Base-by-base conservation (phyloP, 2,113 vertebrate species). In the Hiodon tergisus region DNA sequence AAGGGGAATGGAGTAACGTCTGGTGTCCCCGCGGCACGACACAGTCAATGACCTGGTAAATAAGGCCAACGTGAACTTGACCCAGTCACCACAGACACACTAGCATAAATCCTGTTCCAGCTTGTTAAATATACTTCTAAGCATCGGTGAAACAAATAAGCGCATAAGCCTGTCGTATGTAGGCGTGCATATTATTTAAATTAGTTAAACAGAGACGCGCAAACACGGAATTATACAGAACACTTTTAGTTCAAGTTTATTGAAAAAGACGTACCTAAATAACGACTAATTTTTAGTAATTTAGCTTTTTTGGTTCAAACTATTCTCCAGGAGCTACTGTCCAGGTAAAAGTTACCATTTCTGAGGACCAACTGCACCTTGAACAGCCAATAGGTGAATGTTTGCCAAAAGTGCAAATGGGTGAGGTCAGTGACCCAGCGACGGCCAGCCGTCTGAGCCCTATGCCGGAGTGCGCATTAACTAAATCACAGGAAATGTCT, bases 401-500 rank as follows among this genome's bases (percentile, higher is more conserved):
- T 76, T 4, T 77, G 71, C 79, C 80, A 78, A 80, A 80, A 69
- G 67, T 73, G 78, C 84, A 75, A 48, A 78, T 78, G 79, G 81
- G 76, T 63, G 51, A 72, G 80, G 81, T 79, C 80, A 82, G 76
- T 88, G 88, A 89, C 83, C 87, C 86, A 84, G 87, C 79, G 86
- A 85, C 50, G 46, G 55, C 65, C 59, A 73, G 57, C 54, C 73
- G 65, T 72, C 70, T 68, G 67, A 11, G 58, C 73, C 58, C 58
- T 47, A 6, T 47, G 76, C 82, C 75, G 80, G 74, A 77, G 78
- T 75, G 67, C 81, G 76, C 71, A 71, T 83, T 80, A 81, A 63
- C 74, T 68, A 82, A 86, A 87, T 85, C 81, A 81, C 84, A 86
- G 84, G 81, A 89, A 91, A 86, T 84, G 79, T 74, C 86, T 87